Conservation (phyloP, 2,888 invertebrate species). For the Ectemnius continuus region DNA sequence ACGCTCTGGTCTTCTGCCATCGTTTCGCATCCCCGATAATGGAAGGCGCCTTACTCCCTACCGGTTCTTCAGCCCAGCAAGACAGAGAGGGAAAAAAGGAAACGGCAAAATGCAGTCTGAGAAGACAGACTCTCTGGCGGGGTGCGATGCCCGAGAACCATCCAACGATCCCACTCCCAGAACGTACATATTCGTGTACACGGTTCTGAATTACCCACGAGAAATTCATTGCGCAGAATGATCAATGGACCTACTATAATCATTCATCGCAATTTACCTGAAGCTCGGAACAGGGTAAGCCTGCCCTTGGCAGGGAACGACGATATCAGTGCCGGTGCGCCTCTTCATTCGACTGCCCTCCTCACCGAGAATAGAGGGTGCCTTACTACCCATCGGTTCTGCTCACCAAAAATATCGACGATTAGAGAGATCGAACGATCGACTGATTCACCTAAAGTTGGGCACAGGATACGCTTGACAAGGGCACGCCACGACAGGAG, state of each 20-base stretch:
- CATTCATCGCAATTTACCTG: constrained; percentile 80
- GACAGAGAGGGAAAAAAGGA: background rate
- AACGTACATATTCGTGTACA: too few relatives aligned
- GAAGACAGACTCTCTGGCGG: too few relatives aligned
- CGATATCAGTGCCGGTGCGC: constrained; percentile 77
- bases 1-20: constrained; percentile 70
- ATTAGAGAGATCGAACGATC: constrained; percentile 5
- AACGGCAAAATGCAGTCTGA: background rate
- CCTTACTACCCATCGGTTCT: constrained; percentile 81
- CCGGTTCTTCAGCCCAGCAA: constrained; percentile 55
- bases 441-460: constrained; percentile 82
- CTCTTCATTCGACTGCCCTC: constrained; percentile 78
- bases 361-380: constrained; percentile 80
- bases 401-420: constrained; percentile 32
- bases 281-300: constrained; percentile 85
- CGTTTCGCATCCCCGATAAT: constrained; percentile 74
- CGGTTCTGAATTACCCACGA: too few relatives aligned
- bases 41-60: constrained; percentile 75
- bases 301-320: constrained; percentile 82
- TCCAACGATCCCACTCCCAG: background rate
- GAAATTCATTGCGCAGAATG: too few relatives aligned
- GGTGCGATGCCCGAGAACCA: background rate
- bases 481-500: constrained; percentile 81
- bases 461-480: constrained; percentile 88
- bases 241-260: background rate